These are phyloP conservation scores for Plecotus auritus DNA, from an alignment of 2,113 vertebrate genomes.

Conservation along the genomic window DNA sequence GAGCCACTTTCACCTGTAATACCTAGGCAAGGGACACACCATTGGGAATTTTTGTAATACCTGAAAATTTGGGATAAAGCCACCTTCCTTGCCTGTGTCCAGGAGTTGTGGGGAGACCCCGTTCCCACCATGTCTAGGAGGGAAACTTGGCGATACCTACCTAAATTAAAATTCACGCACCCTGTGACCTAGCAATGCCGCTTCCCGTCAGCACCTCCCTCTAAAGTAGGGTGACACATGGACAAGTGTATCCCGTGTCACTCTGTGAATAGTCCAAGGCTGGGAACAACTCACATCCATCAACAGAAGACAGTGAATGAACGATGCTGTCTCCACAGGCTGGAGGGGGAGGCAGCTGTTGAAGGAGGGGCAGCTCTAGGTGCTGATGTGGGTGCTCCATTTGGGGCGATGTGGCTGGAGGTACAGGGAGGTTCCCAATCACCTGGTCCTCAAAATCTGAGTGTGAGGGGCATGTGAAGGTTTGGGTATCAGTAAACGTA, in stretches of 20 bases:
- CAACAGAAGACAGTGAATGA: neutral
- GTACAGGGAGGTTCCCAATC: rapidly evolving
- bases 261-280: neutral
- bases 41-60: neutral
- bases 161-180: neutral
- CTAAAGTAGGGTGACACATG: rapidly evolving
- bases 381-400: rapidly evolving
- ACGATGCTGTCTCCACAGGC: rapidly evolving
- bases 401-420: rapidly evolving
- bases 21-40: neutral
- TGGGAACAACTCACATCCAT: neutral
- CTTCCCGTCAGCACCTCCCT: rapidly evolving
- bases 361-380: neutral
- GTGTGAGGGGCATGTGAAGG: neutral
- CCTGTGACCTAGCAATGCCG: neutral
- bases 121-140: neutral
- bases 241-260: neutral
- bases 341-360: neutral
- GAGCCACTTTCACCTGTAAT: neutral
- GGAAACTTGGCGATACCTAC: neutral
- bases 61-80: neutral
- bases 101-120: too few relatives aligned
- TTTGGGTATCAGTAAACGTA: rapidly evolving
- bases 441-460: rapidly evolving
- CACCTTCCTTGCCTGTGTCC: neutral